Percentiles rank a stretch among this genome's conserved stretches.
phyloP scores from a whole-genome alignment of 2,888 invertebrate species.

The Mimumesa dahlbomi region DNA sequence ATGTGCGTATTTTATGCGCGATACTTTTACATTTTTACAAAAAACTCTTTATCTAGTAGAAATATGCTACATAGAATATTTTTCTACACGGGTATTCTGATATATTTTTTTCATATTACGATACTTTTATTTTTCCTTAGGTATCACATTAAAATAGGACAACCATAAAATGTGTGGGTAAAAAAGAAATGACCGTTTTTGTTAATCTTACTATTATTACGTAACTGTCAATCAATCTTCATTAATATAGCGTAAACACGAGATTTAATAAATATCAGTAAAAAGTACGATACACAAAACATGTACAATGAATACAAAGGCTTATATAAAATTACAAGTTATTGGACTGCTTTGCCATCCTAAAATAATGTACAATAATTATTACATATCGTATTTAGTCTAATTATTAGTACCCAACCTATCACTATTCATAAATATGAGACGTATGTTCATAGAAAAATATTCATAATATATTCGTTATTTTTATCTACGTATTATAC shows the following conservation, averaged over 20 bases:
- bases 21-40: too few relatives aligned
- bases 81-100: too few relatives aligned
- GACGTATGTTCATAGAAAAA: conserved; percentile 76
- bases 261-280: conserved; percentile 78
- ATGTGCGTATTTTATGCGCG: too few relatives aligned
- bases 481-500: conserved; percentile 56
- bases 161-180: too few relatives aligned
- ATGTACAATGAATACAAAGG: conserved; percentile 77
- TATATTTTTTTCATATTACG: too few relatives aligned
- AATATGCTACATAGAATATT: too few relatives aligned
- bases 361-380: conserved; percentile 70
- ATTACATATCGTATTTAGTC: conserved; percentile 63
- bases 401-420: conserved; percentile 61
- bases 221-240: too few relatives aligned
- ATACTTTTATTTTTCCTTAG: too few relatives aligned
- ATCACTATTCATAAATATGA: conserved; percentile 70
- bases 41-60: too few relatives aligned
- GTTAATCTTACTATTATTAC: too few relatives aligned
- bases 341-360: conserved; percentile 63
- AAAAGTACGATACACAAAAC: conserved; percentile 77
- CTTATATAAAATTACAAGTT: conserved; percentile 76
- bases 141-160: too few relatives aligned
- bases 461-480: conserved; percentile 65
- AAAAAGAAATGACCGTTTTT: too few relatives aligned
- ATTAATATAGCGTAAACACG: conserved; percentile 71